Evolutionary conservation across 2,113 vertebrate species (phyloP).

Genomic region (Heterotis niloticus): DNA sequence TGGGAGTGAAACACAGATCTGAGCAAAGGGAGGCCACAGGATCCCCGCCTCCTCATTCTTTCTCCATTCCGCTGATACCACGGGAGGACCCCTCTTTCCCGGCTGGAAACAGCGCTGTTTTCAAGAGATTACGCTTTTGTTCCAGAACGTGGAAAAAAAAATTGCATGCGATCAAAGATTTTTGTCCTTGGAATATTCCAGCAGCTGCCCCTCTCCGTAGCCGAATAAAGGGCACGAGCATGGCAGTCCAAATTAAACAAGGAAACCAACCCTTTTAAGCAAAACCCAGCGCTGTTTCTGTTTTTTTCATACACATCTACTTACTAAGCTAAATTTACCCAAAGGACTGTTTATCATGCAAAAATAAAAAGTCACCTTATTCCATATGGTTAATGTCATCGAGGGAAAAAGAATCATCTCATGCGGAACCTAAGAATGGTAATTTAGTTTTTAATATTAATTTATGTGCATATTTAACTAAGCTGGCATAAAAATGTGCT

Average conservation of each 20-base stretch:
- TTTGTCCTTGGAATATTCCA: neutral
- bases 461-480: neutral
- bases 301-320: neutral
- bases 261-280: neutral
- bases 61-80: too few relatives aligned
- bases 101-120: too few relatives aligned
- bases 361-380: neutral
- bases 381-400: neutral
- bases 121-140: too few relatives aligned
- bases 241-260: neutral
- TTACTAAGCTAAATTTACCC: neutral
- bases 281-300: neutral
- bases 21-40: too few relatives aligned
- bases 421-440: neutral
- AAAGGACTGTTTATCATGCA: neutral
- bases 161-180: too few relatives aligned
- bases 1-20: slow-evolving; percentile 24
- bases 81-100: too few relatives aligned
- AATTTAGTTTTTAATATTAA: neutral
- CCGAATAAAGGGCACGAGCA: neutral
- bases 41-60: too few relatives aligned
- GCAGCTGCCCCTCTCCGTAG: neutral
- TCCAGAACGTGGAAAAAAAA: too few relatives aligned
- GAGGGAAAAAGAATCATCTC: neutral
- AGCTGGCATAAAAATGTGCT: too few relatives aligned